Evolutionary conservation across 2,797 vertebrate genomes (phyloP).

Genomic region (Tokudaia tokunoshimensis): DNA sequence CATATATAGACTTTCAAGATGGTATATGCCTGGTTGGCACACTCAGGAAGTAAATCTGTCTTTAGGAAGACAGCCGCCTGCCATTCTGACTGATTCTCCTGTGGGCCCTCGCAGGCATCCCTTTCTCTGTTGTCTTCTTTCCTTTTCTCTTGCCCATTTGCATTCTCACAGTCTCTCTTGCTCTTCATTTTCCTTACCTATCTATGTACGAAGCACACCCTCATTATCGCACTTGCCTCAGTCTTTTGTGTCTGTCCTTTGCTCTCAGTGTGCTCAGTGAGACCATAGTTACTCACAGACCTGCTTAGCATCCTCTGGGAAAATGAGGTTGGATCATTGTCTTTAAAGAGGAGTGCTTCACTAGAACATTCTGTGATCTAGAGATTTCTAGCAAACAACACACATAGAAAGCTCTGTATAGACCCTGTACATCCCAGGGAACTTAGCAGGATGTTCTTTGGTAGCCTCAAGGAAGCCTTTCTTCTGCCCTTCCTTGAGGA

Average conservation of each 20-base stretch:
- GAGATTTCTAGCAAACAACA: neutral
- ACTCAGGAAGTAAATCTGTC: neutral
- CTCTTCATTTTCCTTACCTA: neutral
- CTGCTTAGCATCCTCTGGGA: neutral
- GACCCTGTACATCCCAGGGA: neutral
- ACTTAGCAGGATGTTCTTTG: neutral
- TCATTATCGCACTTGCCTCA: fast-evolving
- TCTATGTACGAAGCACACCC: too few relatives aligned
- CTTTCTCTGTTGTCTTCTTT: neutral
- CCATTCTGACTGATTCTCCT: neutral
- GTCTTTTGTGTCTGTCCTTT: neutral
- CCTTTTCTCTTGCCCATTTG: neutral
- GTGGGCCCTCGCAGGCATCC: neutral
- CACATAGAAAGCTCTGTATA: neutral
- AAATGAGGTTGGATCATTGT: neutral
- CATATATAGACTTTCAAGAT: neutral
- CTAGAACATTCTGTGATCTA: neutral
- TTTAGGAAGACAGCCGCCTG: neutral
- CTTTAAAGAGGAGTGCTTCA: neutral
- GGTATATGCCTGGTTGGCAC: neutral
- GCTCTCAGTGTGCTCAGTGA: neutral
- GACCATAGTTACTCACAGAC: too few relatives aligned
- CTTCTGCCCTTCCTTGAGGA: fast-evolving
- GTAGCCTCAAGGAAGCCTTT: neutral
- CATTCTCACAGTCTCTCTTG: neutral